phyloP scores from a whole-genome alignment of 2,888 invertebrate genomes.

The Cordilura impudica region DNA sequence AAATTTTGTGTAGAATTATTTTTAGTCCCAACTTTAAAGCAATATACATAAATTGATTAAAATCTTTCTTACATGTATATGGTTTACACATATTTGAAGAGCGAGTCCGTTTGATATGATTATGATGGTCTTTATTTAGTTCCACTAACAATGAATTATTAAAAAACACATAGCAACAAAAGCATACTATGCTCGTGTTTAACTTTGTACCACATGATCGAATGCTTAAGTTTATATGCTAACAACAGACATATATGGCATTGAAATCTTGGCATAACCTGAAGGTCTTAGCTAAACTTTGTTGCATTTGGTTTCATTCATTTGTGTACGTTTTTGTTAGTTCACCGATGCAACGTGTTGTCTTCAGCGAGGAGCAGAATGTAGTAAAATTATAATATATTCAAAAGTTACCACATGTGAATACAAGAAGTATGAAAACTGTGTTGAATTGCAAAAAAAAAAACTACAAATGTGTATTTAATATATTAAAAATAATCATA shows the following conservation, averaged over 20 bases:
- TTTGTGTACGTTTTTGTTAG: not conserved
- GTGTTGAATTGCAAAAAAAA: constrained; percentile 21
- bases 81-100: no score
- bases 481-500: constrained; percentile 36
- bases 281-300: constrained; percentile 38
- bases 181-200: not conserved
- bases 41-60: no score
- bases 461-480: constrained; percentile 9
- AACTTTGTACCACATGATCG: constrained; percentile 11
- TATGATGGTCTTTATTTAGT: no score
- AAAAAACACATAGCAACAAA: no score
- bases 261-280: constrained; percentile 41
- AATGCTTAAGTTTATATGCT: constrained; percentile 11
- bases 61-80: no score
- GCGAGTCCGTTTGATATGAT: no score
- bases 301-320: constrained; percentile 8
- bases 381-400: not conserved
- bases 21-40: no score
- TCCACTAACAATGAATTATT: no score
- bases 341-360: not conserved
- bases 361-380: not conserved
- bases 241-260: constrained; percentile 45
- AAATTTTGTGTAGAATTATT: no score
- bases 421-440: constrained; percentile 25
- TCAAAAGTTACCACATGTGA: constrained; percentile 9